Conservation (phyloP, 2,113 vertebrate genomes). For the Hiodon tergisus region DNA sequence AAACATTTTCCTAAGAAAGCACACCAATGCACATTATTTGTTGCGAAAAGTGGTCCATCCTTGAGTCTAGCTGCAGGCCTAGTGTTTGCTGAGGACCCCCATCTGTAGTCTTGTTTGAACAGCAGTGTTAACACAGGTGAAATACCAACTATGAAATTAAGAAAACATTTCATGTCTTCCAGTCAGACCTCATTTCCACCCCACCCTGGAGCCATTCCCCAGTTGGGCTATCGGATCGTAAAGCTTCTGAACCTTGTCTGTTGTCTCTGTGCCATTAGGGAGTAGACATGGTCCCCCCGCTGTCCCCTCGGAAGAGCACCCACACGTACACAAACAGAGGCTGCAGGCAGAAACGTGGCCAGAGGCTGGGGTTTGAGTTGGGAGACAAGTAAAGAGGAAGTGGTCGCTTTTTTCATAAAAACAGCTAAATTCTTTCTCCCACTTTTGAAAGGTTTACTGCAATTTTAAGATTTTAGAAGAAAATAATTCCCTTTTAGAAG, state of each 20-base stretch:
- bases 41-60: background rate
- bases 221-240: background rate
- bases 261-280: background rate
- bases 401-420: background rate
- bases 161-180: background rate
- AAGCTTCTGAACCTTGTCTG: background rate
- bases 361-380: background rate
- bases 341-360: background rate
- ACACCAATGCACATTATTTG: background rate
- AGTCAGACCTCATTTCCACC: background rate
- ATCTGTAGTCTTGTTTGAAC: background rate
- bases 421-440: background rate
- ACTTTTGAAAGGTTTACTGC: background rate
- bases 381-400: background rate
- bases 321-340: background rate
- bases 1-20: background rate
- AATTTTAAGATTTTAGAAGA: background rate
- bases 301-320: background rate
- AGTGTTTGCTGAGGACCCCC: background rate
- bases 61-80: background rate
- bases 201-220: background rate
- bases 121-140: background rate
- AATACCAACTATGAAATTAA: background rate
- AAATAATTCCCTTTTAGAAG: too few relatives aligned
- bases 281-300: background rate